Conservation (phyloP, 2,797 vertebrate species). For the Notamacropus eugenii region DNA sequence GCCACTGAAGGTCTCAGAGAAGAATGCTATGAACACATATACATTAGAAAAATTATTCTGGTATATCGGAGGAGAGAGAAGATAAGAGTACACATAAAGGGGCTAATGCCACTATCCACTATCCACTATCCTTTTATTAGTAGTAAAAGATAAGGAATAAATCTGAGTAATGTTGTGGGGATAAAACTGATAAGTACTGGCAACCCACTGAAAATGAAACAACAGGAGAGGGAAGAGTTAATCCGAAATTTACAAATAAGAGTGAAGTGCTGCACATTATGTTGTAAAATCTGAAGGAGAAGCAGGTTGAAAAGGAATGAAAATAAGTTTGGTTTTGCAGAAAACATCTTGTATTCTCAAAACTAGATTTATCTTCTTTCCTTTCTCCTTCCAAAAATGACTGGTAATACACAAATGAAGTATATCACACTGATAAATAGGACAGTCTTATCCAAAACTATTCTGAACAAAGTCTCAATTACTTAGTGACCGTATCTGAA, state of each 20-base stretch:
- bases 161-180: too few relatives aligned
- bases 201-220: too few relatives aligned
- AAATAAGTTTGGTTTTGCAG: too few relatives aligned
- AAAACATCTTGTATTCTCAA: too few relatives aligned
- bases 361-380: too few relatives aligned
- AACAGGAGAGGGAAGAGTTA: neutral
- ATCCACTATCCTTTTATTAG: neutral
- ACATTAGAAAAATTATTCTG: neutral
- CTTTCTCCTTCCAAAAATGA: too few relatives aligned
- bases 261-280: neutral
- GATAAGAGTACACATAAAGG: neutral
- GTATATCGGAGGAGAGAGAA: neutral
- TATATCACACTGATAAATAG: neutral
- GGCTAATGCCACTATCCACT: neutral
- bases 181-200: too few relatives aligned
- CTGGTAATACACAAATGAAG: neutral
- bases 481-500: neutral
- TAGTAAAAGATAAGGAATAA: neutral
- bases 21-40: neutral
- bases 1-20: neutral
- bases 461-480: neutral
- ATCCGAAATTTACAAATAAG: neutral
- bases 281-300: constrained; percentile 20
- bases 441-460: neutral
- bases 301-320: too few relatives aligned